Conservation (phyloP, 1,140 invertebrate genomes). For the Meloidogyne floridensis region DNA sequence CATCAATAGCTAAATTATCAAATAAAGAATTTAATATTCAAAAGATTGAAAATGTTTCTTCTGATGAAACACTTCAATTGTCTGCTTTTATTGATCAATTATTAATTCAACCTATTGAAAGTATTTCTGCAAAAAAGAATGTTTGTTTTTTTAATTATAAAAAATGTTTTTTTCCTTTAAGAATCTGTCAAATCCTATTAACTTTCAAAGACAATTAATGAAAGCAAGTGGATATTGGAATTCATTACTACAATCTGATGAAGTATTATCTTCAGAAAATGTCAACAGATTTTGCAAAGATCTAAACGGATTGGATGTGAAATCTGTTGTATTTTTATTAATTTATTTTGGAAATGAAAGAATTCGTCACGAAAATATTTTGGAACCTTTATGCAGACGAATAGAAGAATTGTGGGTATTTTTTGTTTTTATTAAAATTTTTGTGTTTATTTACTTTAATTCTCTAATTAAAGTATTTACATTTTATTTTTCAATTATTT, state of each 20-base stretch:
- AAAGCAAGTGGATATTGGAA: background rate
- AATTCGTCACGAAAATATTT: background rate
- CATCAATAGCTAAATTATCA: background rate
- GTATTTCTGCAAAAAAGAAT: background rate
- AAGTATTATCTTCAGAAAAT: background rate
- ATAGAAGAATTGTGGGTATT: background rate
- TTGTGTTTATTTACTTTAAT: background rate
- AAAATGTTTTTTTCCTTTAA: background rate
- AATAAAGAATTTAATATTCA: background rate
- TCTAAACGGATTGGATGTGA: background rate
- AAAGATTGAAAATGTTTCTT: constrained; percentile 3
- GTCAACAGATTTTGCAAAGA: background rate
- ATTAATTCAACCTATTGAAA: background rate
- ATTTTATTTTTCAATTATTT: background rate
- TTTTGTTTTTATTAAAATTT: too few species aligned
- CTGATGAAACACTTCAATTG: background rate
- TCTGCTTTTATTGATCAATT: background rate
- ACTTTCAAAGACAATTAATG: background rate
- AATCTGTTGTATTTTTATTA: constrained; percentile 7
- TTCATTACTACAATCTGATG: background rate
- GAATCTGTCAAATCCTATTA: background rate
- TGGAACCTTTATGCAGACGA: background rate
- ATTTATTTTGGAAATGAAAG: constrained; percentile 5
- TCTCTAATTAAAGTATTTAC: background rate
- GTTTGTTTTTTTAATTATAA: background rate